phyloP scores from a whole-genome alignment of 2,797 vertebrate genomes.

The Ispidina picta region DNA sequence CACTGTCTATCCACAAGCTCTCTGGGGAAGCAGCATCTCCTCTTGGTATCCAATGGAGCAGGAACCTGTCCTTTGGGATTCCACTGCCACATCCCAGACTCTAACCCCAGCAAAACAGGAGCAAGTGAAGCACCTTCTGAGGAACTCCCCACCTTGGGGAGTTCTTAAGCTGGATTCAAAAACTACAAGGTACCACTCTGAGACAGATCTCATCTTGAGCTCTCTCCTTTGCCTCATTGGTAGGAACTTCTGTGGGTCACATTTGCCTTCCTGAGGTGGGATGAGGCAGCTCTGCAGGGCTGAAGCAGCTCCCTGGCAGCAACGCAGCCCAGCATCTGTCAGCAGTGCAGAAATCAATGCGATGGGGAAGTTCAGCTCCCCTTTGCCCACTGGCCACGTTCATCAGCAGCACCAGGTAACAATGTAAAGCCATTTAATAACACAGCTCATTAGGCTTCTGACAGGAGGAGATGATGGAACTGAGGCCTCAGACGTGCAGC shows the following conservation, averaged over 20 bases:
- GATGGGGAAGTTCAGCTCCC: neutral
- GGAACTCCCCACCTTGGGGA: neutral
- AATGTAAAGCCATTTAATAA: slow-evolving; percentile 3
- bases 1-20: neutral
- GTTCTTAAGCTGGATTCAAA: neutral
- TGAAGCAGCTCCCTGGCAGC: neutral
- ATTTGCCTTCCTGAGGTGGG: neutral
- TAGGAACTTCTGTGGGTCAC: neutral
- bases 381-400: neutral
- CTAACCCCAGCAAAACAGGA: neutral
- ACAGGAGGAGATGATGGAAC: neutral
- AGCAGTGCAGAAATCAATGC: neutral
- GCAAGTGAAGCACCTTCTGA: neutral
- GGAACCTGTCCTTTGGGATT: neutral
- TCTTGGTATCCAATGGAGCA: neutral
- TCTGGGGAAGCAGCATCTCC: neutral
- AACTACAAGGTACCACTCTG: neutral
- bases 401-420: neutral
- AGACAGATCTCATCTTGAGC: neutral
- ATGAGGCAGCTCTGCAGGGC: neutral
- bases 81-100: neutral
- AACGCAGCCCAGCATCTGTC: neutral
- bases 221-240: neutral
- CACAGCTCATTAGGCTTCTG: slow-evolving; percentile 39
- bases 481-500: neutral